These are phyloP conservation scores for Melikaiella ostensackeni DNA, from an alignment of 2,888 invertebrate species.

Conservation along the genomic window DNA sequence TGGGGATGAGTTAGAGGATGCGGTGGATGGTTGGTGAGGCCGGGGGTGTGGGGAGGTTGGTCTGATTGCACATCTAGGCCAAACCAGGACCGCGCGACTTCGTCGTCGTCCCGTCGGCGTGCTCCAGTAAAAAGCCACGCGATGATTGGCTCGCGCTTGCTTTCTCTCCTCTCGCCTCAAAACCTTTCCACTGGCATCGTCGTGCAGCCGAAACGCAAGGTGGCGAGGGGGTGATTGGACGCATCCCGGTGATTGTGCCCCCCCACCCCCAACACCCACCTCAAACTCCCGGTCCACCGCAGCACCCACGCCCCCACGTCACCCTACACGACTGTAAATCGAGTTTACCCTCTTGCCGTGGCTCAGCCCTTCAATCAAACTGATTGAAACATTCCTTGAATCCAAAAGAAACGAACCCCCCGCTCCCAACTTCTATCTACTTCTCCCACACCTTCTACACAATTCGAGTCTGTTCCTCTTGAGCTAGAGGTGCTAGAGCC, in stretches of 20 bases:
- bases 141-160: conserved; percentile 73
- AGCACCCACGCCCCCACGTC: conserved; percentile 50
- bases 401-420: conserved; percentile 77
- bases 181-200: conserved; percentile 49
- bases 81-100: conserved; percentile 74
- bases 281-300: conserved; percentile 57
- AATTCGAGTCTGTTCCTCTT: conserved; percentile 3
- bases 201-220: conserved; percentile 53
- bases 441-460: conserved; percentile 7
- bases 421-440: conserved; percentile 30
- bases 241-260: conserved; percentile 77
- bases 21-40: conserved; percentile 58
- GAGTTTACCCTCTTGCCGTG: conserved; percentile 78
- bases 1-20: conserved; percentile 56
- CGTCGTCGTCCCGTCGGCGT: conserved; percentile 60
- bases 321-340: conserved; percentile 75
- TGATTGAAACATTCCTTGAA: conserved; percentile 78
- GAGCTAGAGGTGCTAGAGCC: background rate
- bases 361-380: conserved; percentile 78
- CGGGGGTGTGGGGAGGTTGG: conserved; percentile 61
- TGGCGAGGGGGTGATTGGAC: conserved; percentile 74
- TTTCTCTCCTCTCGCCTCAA: conserved; percentile 58
- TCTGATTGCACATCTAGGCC: conserved; percentile 78
- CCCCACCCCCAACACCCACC: conserved; percentile 67
- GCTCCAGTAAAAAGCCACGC: conserved; percentile 74